These are phyloP conservation scores for Drosophila vallismaia DNA, from an alignment of 2,888 invertebrate species.

Conservation along the genomic window DNA sequence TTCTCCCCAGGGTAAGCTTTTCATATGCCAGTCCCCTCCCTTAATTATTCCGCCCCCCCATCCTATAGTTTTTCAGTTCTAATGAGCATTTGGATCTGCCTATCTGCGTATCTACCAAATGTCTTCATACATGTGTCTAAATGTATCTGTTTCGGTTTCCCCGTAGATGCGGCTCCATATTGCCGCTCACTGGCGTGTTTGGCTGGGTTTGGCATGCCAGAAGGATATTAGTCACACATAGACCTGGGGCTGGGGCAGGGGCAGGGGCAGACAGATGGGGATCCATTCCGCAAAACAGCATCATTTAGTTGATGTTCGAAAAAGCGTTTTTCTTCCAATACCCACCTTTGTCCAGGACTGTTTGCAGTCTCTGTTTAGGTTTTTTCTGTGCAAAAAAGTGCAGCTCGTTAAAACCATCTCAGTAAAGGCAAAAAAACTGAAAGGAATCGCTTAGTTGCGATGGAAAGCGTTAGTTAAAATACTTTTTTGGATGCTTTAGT, in stretches of 20 bases:
- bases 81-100: slow-evolving; percentile 57
- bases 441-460: background rate
- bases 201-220: slow-evolving; percentile 71
- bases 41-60: background rate
- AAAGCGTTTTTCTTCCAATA: background rate
- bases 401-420: background rate
- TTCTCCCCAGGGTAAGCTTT: slow-evolving; percentile 42
- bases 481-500: background rate
- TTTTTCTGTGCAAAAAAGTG: background rate
- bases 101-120: slow-evolving; percentile 47
- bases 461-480: background rate
- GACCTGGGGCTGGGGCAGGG: background rate
- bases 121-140: slow-evolving; percentile 34
- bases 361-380: background rate
- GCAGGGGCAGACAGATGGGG: slow-evolving; percentile 30
- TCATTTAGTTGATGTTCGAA: slow-evolving; percentile 45
- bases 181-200: slow-evolving; percentile 58
- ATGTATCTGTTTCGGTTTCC: background rate
- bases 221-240: slow-evolving; percentile 74
- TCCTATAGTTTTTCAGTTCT: slow-evolving; percentile 58
- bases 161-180: slow-evolving; percentile 24
- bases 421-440: background rate
- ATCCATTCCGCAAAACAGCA: slow-evolving; percentile 34
- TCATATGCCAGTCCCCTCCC: slow-evolving; percentile 55
- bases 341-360: background rate